These are phyloP conservation scores for Conger conger DNA, from an alignment of 2,113 vertebrate species.

Conservation along the genomic window DNA sequence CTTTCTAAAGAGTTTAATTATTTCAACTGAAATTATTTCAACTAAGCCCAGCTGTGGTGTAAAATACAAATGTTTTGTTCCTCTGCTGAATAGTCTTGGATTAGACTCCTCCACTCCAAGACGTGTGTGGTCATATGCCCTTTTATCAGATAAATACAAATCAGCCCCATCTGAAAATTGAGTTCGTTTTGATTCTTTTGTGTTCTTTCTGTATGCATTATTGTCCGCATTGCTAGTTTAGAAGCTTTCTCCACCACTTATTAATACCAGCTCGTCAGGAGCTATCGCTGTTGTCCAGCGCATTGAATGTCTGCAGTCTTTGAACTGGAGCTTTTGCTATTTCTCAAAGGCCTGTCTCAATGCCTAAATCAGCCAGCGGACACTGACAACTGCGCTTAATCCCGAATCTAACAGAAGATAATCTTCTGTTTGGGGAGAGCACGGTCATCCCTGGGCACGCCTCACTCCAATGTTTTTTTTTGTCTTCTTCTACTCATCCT, in stretches of 20 bases:
- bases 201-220: not conserved
- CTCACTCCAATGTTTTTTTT: conserved; percentile 24
- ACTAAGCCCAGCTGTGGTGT: not conserved
- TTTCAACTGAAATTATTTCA: no score
- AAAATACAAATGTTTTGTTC: not conserved
- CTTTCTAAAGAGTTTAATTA: no score
- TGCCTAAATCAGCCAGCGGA: not conserved
- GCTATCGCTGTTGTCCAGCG: not conserved
- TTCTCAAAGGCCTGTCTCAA: conserved; percentile 18
- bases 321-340: not conserved
- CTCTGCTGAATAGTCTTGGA: not conserved
- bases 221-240: not conserved
- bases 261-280: not conserved
- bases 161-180: not conserved
- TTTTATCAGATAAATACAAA: not conserved
- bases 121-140: not conserved
- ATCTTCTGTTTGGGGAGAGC: conserved; percentile 41
- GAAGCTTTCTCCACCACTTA: conserved; percentile 1
- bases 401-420: conserved; percentile 13
- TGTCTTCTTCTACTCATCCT: not conserved
- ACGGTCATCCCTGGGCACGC: conserved; percentile 37
- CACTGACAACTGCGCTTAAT: not conserved
- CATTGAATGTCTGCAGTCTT: not conserved
- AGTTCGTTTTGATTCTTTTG: not conserved
- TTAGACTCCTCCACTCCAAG: not conserved